Percentiles rank a stretch among this genome's conserved stretches.
phyloP scores from a whole-genome alignment of 2,113 vertebrate genomes.

The Myotis davidii region DNA sequence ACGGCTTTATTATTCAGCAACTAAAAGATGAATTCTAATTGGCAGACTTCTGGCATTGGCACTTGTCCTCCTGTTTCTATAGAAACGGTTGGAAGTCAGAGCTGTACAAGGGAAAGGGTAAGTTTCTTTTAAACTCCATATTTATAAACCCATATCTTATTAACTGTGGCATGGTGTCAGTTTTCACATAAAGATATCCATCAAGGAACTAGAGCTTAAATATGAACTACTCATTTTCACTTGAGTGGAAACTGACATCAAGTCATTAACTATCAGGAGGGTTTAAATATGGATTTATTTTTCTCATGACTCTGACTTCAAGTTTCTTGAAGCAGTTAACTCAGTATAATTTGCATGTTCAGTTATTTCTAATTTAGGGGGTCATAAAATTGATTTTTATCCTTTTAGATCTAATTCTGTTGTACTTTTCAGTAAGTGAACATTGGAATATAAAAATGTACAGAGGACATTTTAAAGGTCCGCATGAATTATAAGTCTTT shows the following conservation, averaged over 20 bases:
- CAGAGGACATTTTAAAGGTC: constrained; percentile 43
- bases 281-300: constrained; percentile 80
- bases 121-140: constrained; percentile 80
- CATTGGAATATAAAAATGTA: constrained; percentile 39
- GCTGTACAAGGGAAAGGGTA: constrained; percentile 81
- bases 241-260: constrained; percentile 74
- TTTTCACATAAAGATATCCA: constrained; percentile 37
- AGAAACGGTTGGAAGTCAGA: constrained; percentile 81
- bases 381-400: constrained; percentile 49
- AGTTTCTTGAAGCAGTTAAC: constrained; percentile 61
- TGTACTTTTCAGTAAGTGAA: constrained; percentile 53
- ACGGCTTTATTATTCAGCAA: constrained; percentile 75
- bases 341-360: constrained; percentile 44
- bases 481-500: constrained; percentile 48
- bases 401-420: background rate
- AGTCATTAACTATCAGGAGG: constrained; percentile 71
- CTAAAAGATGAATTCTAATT: constrained; percentile 79
- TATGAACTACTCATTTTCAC: constrained; percentile 45
- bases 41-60: constrained; percentile 77
- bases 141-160: constrained; percentile 76
- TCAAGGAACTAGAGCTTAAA: background rate
- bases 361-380: constrained; percentile 53
- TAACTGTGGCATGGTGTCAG: constrained; percentile 70
- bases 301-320: constrained; percentile 73
- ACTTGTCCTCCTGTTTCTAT: constrained; percentile 79